These are phyloP conservation scores for Agonopterix alstromeriana DNA, from an alignment of 2,888 invertebrate genomes.

Conservation along the genomic window DNA sequence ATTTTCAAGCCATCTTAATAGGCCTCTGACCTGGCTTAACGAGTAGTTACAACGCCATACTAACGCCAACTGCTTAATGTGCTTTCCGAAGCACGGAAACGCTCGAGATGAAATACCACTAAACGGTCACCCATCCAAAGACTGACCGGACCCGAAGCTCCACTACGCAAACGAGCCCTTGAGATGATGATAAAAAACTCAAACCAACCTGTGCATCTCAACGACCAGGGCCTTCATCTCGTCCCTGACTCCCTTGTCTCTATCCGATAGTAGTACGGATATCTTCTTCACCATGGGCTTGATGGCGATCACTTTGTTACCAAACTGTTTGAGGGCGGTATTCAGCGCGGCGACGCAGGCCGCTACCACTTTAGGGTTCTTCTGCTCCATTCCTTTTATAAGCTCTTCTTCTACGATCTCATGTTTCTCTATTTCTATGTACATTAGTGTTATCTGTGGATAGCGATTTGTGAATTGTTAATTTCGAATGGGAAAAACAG, in stretches of 20 bases:
- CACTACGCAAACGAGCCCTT: no score
- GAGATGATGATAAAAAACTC: no score
- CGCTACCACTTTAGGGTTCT: constrained; percentile 96
- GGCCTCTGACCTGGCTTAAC: no score
- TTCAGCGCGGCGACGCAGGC: constrained; percentile 88
- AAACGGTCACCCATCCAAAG: no score
- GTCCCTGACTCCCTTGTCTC: constrained; percentile 94
- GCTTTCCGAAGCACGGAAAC: no score
- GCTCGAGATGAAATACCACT: no score
- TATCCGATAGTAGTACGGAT: constrained; percentile 88
- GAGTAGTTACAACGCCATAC: no score
- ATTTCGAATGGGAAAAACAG: no score
- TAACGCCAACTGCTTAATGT: no score
- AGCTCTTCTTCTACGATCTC: constrained; percentile 93
- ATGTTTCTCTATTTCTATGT: constrained; percentile 96
- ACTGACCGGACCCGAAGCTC: no score
- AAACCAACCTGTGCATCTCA: constrained; percentile 87
- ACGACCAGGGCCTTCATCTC: constrained; percentile 94
- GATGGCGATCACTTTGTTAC: constrained; percentile 91
- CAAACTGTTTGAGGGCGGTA: constrained; percentile 90
- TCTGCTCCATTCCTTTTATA: constrained; percentile 94
- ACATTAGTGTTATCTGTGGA: constrained; percentile 92
- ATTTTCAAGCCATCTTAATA: no score
- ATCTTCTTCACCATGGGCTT: constrained; percentile 94
- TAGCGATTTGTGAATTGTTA: background rate